phyloP scores from a whole-genome alignment of 2,888 invertebrate genomes.

The Kryphioiulus occultus region DNA sequence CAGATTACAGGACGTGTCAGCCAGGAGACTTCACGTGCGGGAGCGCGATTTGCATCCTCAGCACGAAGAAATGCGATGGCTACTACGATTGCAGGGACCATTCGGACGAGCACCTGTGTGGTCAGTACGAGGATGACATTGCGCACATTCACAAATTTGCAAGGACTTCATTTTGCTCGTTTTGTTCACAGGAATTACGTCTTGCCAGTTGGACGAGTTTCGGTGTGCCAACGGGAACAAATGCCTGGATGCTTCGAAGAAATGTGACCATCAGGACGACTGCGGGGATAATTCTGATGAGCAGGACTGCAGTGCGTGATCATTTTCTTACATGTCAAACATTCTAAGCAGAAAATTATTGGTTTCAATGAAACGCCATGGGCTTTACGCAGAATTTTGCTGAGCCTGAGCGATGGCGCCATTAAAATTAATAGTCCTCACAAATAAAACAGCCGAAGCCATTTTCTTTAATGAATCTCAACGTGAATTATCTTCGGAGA shows the following conservation, averaged over 20 bases:
- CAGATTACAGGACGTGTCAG: constrained; percentile 88
- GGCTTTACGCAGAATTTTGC: neutral
- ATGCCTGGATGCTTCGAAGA: constrained; percentile 77
- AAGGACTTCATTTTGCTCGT: neutral
- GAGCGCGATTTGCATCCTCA: constrained; percentile 84
- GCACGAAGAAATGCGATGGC: constrained; percentile 90
- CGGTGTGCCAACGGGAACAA: constrained; percentile 80
- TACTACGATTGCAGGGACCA: constrained; percentile 79
- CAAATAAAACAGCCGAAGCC: neutral
- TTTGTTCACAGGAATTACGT: constrained; percentile 56
- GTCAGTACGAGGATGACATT: constrained; percentile 60
- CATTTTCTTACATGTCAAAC: neutral
- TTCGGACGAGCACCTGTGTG: constrained; percentile 81
- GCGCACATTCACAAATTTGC: neutral
- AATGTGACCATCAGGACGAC: constrained; percentile 89
- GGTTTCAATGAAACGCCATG: too few species aligned
- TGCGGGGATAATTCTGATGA: constrained; percentile 92
- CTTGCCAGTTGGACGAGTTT: constrained; percentile 84
- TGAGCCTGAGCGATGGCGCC: neutral
- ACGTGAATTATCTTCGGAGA: neutral
- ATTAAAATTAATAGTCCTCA: neutral
- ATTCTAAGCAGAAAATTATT: too few species aligned
- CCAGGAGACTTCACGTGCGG: constrained; percentile 85
- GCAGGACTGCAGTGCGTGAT: constrained; percentile 79
- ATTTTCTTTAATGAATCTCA: neutral